A percentile compares a stretch with the other conserved stretches of the same genome.
phyloP scores from a whole-genome alignment of 2,888 invertebrate genomes.

The Hyposoter didymator region DNA sequence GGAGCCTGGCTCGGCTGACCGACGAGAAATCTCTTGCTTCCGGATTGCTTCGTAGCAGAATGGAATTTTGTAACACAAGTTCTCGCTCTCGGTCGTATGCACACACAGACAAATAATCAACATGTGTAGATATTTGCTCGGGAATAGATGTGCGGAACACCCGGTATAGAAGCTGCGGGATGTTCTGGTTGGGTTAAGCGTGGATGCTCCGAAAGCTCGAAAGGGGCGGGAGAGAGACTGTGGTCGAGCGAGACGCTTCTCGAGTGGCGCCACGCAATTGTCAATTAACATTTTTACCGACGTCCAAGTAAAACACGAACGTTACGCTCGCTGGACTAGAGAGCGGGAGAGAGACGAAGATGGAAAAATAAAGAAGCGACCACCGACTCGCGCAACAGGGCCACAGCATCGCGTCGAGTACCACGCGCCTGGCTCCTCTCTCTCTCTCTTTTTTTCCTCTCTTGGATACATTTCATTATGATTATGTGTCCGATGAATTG shows the following conservation, averaged over 20 bases:
- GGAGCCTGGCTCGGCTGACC: constrained; percentile 10
- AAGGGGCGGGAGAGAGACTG: constrained; percentile 43
- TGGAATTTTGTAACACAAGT: constrained; percentile 53
- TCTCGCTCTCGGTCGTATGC: constrained; percentile 20
- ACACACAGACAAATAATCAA: not conserved
- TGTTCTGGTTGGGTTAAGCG: not conserved
- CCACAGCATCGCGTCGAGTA: constrained; percentile 49
- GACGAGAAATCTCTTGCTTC: constrained; percentile 56
- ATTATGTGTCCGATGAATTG: constrained; percentile 77
- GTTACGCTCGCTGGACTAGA: constrained; percentile 59
- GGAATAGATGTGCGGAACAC: constrained; percentile 56
- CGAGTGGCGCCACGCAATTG: constrained; percentile 82
- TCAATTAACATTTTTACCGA: constrained; percentile 83
- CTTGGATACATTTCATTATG: constrained; percentile 80
- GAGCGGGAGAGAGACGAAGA: constrained; percentile 8
- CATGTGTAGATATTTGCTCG: not conserved
- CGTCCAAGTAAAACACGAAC: constrained; percentile 80
- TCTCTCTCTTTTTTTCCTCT: constrained; percentile 21
- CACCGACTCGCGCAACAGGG: constrained; percentile 36
- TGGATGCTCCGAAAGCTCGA: constrained; percentile 46
- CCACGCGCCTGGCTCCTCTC: constrained; percentile 45
- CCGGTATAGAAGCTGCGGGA: constrained; percentile 44
- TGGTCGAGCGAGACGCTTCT: constrained; percentile 71
- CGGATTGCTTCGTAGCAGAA: constrained; percentile 49
- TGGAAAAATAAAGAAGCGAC: constrained; percentile 19